Conservation (phyloP, 2,888 invertebrate species). For the Apotomis turbidana region DNA sequence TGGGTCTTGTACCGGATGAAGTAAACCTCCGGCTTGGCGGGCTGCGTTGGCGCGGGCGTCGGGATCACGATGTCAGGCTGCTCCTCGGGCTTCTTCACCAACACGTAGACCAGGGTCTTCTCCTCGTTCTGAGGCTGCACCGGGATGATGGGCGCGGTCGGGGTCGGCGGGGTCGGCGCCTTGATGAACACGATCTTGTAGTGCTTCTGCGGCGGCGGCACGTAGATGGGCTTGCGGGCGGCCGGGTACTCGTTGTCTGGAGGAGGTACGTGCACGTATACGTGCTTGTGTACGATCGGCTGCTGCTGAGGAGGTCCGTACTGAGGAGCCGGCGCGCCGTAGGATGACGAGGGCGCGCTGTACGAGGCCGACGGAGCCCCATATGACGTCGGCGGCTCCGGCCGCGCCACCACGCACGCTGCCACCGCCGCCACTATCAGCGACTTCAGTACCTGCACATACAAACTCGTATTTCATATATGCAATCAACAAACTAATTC, state of each 20-base stretch:
- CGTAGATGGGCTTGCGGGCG: conserved; percentile 82
- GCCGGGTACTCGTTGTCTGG: conserved; percentile 91
- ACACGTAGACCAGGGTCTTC: conserved; percentile 94
- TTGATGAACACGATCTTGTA: conserved; percentile 94
- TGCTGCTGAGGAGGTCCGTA: conserved; percentile 89
- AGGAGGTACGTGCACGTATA: conserved; percentile 95
- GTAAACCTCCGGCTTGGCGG: conserved; percentile 95
- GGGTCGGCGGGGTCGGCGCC: conserved; percentile 86
- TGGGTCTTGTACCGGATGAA: conserved; percentile 95
- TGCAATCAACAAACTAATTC: conserved; percentile 16
- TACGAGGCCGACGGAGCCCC: conserved; percentile 82
- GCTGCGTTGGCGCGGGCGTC: conserved; percentile 92
- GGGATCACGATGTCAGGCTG: conserved; percentile 91
- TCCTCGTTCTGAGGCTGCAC: conserved; percentile 93
- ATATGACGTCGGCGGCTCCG: conserved; percentile 84
- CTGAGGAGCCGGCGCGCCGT: conserved; percentile 84
- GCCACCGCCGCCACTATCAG: conserved; percentile 73
- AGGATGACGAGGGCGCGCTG: conserved; percentile 68
- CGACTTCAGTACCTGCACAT: conserved; percentile 76
- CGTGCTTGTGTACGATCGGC: conserved; percentile 94
- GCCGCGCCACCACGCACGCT: conserved; percentile 77
- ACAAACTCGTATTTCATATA: conserved; percentile 53
- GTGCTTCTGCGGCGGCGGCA: conserved; percentile 88
- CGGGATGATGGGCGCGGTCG: conserved; percentile 85
- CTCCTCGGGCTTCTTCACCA: conserved; percentile 95